Percentiles rank a stretch among this genome's conserved stretches.
Evolutionary conservation across 1,140 invertebrate genomes (phyloP).

Genomic region (Holcopasites calliopsidis): DNA sequence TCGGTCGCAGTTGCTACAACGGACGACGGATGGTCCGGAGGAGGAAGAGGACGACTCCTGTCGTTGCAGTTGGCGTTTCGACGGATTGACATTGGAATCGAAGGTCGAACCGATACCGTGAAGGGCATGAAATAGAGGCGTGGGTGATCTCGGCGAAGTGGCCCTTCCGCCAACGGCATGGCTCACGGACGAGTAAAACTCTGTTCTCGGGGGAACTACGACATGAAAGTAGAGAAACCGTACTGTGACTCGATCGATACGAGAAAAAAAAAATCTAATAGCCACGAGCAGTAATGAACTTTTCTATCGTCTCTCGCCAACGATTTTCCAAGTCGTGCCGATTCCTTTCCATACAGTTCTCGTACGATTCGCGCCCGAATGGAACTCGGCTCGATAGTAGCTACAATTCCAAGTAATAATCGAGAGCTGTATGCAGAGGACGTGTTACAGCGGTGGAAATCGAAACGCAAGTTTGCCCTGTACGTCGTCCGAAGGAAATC

Average conservation of each 20-base stretch:
- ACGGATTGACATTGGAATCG: conserved; percentile 52
- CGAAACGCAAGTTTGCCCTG: background rate
- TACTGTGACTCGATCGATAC: conserved; percentile 42
- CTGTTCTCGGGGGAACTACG: conserved; percentile 79
- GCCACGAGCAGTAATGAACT: conserved; percentile 2
- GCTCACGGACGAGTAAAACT: conserved; percentile 83
- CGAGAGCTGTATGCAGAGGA: too few species aligned
- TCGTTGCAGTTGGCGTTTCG: conserved; percentile 43
- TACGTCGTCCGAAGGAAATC: conserved; percentile 12
- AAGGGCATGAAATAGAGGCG: conserved; percentile 71
- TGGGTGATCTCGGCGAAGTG: conserved; percentile 77
- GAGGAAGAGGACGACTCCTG: conserved; percentile 62
- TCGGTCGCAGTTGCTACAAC: conserved; percentile 87
- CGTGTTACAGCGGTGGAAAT: conserved; percentile 7
- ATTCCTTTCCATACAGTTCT: background rate
- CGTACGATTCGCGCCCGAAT: background rate
- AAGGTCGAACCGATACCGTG: conserved; percentile 41
- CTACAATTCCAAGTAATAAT: too few species aligned
- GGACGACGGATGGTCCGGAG: conserved; percentile 73
- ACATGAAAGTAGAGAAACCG: conserved; percentile 70
- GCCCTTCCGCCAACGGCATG: conserved; percentile 82
- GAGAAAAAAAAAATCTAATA: conserved; percentile 13
- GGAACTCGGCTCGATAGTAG: background rate
- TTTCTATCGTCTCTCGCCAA: conserved; percentile 13
- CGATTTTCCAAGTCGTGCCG: background rate